phyloP scores from a whole-genome alignment of 2,113 vertebrate species.

The Psilopogon haemacephalus region DNA sequence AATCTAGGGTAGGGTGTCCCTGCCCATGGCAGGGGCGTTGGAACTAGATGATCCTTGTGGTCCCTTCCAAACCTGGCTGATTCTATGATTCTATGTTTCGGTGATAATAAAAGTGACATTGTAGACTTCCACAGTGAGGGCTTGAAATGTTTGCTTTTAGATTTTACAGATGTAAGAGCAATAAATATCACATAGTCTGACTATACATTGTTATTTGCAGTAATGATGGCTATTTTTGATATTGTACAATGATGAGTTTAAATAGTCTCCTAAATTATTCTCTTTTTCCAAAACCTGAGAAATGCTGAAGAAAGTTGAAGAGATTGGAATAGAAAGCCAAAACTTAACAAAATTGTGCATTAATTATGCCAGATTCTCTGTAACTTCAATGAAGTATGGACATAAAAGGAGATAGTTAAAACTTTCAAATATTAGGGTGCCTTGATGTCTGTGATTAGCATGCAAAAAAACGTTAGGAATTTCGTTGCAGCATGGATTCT shows the following conservation, averaged over 20 bases:
- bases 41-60: too few relatives aligned
- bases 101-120: not conserved
- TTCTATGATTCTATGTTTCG: too few relatives aligned
- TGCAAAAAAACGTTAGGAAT: not conserved
- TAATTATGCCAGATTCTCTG: not conserved
- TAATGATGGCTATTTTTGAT: not conserved
- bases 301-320: not conserved
- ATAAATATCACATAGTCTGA: not conserved
- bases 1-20: too few relatives aligned
- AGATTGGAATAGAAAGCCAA: not conserved
- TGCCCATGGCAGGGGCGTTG: too few relatives aligned
- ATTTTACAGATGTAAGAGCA: not conserved
- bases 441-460: not conserved
- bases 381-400: not conserved
- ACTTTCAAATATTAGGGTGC: not conserved
- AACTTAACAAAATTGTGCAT: not conserved
- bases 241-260: not conserved
- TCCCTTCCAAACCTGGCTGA: too few relatives aligned
- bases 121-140: not conserved
- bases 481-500: not conserved
- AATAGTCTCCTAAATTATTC: not conserved
- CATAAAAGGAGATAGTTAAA: not conserved
- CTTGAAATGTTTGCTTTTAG: not conserved
- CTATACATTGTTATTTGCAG: not conserved
- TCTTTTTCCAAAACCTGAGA: not conserved